These are phyloP conservation scores for Calameuta pallipes DNA, from an alignment of 2,888 invertebrate species.

Conservation along the genomic window DNA sequence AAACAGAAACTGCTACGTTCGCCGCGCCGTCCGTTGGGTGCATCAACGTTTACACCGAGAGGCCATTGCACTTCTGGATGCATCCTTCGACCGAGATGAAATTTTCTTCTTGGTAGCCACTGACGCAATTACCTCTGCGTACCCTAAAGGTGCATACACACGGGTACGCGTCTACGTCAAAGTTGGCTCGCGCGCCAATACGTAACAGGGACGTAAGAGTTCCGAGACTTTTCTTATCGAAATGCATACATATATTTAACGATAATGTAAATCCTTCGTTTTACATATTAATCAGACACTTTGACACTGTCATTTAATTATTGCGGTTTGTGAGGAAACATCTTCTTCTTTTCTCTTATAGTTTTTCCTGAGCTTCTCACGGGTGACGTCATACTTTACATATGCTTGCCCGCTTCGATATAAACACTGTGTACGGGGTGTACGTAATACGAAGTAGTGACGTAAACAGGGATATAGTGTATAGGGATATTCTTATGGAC, in stretches of 20 bases:
- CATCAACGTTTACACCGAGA: neutral
- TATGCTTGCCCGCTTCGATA: neutral
- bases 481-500: neutral
- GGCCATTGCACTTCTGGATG: constrained; percentile 14
- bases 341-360: neutral
- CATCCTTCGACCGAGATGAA: constrained; percentile 3
- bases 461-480: neutral
- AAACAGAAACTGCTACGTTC: constrained; percentile 2
- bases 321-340: neutral
- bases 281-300: neutral
- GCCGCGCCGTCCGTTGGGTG: neutral
- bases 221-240: neutral
- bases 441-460: neutral
- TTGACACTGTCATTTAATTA: neutral
- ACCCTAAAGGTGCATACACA: neutral
- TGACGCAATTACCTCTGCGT: constrained; percentile 3
- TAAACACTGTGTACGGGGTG: neutral
- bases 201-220: neutral
- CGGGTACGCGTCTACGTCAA: neutral
- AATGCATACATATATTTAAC: too few relatives aligned
- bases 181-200: neutral
- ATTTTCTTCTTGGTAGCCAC: neutral
- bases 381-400: neutral
- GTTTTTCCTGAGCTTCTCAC: neutral
- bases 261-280: neutral